These are phyloP conservation scores for Neoscelio sp. DNA, from an alignment of 2,888 invertebrate genomes.

Conservation along the genomic window DNA sequence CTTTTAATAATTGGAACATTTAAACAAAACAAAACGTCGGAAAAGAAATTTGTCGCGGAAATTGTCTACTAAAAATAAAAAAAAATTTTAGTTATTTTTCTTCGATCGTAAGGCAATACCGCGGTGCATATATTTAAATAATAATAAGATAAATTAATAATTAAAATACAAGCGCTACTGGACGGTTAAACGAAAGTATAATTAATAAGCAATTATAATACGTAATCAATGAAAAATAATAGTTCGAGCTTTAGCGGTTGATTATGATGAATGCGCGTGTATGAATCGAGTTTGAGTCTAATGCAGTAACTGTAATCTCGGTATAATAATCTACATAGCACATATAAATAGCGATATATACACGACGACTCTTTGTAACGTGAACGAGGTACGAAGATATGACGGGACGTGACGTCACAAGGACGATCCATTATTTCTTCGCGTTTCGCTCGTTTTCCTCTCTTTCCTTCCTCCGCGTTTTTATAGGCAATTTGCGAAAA, in stretches of 20 bases:
- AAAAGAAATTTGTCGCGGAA: too few relatives aligned
- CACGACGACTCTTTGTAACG: constrained; percentile 53
- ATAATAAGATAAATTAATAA: constrained; percentile 1
- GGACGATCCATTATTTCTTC: constrained; percentile 73
- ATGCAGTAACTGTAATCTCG: constrained; percentile 62
- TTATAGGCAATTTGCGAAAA: constrained; percentile 55
- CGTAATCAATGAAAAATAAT: constrained; percentile 63
- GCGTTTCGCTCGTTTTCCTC: constrained; percentile 65
- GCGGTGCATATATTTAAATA: neutral
- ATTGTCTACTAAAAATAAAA: too few relatives aligned
- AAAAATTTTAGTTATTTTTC: too few relatives aligned
- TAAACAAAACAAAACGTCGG: too few relatives aligned
- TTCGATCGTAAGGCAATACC: too few relatives aligned
- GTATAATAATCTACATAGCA: constrained; percentile 64
- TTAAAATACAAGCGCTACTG: constrained; percentile 26
- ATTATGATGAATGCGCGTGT: constrained; percentile 47
- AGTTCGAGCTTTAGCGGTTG: constrained; percentile 45
- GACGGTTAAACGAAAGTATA: constrained; percentile 49
- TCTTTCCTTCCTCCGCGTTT: constrained; percentile 62
- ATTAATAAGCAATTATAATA: constrained; percentile 55
- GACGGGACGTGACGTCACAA: constrained; percentile 79
- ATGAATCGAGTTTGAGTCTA: constrained; percentile 57
- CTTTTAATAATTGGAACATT: too few relatives aligned
- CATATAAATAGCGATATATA: constrained; percentile 57
- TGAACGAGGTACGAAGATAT: constrained; percentile 70